Base-by-base conservation (phyloP, 2,888 invertebrate genomes). In the Dendrolimus pini region DNA sequence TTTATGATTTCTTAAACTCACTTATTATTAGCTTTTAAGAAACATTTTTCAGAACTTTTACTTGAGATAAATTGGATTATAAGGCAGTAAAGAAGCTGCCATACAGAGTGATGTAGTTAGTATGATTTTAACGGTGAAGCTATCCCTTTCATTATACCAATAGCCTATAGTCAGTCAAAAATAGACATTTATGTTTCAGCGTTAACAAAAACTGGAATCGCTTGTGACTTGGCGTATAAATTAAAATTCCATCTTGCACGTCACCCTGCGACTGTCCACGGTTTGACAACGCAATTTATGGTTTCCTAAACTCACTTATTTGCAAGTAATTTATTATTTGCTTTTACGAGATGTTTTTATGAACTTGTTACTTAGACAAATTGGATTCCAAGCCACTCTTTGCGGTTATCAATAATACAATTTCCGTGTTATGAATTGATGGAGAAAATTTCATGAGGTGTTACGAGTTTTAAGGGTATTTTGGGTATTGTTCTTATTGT, bases 221-320 rank as follows among this genome's bases (percentile, higher is more conserved):
- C 61, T 54, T 59, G 12, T 60, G 18, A 42, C 52, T 54, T 60
- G 30, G 1, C 1, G 52, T 42, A 12, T 9, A 60, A 58, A 65
- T 70, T 67, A 62, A 65, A 64, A 69, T 68, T 70, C 70, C 61
- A 61, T 57, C 60, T 61, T 60, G 66, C 65, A 63, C 63, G 61
- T 62, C 62, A 58, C 60, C 62, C 63, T 62, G 62, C 62, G 61
- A 63, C 62, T 65, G 66, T 65, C 69, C 65, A 62, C 62, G 63
- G 62, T 67, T 68, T 66, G 67, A 68, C 70, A 68, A 66, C 62
- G 60, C 62, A 68, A 70, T 70, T 70, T 70, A 70, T 70, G 64
- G 67, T 61, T 60, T 61, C 60, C 61, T 61, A 54, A 65, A 57
- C 54, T 58, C 52, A 55, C 52, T 47, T 47, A 47, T 47, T 47